phyloP scores from a whole-genome alignment of 1,140 invertebrate species.

The Chionoecetes opilio region DNA sequence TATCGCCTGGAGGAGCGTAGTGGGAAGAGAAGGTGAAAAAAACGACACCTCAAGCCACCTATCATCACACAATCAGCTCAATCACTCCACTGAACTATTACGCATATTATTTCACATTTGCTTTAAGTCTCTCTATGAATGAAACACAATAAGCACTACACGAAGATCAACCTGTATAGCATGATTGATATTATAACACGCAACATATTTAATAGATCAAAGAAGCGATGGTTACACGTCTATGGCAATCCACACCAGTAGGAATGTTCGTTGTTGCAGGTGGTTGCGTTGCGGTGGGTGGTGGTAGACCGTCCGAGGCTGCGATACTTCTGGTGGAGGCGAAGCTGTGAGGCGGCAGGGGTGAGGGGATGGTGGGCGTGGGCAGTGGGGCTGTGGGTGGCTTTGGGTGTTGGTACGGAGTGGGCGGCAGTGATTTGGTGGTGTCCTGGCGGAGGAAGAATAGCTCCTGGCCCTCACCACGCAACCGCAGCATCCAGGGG shows the following conservation, averaged over 20 bases:
- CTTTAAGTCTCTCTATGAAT: no score
- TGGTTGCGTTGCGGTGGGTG: neutral
- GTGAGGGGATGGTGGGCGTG: no score
- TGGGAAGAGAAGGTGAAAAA: neutral
- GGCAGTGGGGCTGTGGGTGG: neutral
- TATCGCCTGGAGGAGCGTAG: neutral
- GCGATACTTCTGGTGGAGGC: no score
- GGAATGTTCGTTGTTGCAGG: neutral
- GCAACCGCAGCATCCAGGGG: neutral
- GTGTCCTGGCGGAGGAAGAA: neutral
- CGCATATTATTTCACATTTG: no score
- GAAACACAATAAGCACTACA: neutral
- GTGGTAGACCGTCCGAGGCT: neutral
- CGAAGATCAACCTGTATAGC: neutral
- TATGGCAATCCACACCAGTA: neutral
- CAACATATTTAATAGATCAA: no score
- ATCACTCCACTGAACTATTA: no score
- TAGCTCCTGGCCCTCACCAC: neutral
- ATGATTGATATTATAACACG: neutral
- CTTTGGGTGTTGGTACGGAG: neutral
- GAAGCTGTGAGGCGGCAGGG: no score
- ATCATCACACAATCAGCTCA: no score
- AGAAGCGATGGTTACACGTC: no score
- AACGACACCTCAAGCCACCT: no score
- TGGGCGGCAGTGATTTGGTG: neutral